These are phyloP conservation scores for Taeniopygia guttata DNA, from an alignment of 2,797 vertebrate species.

Conservation along the genomic window DNA sequence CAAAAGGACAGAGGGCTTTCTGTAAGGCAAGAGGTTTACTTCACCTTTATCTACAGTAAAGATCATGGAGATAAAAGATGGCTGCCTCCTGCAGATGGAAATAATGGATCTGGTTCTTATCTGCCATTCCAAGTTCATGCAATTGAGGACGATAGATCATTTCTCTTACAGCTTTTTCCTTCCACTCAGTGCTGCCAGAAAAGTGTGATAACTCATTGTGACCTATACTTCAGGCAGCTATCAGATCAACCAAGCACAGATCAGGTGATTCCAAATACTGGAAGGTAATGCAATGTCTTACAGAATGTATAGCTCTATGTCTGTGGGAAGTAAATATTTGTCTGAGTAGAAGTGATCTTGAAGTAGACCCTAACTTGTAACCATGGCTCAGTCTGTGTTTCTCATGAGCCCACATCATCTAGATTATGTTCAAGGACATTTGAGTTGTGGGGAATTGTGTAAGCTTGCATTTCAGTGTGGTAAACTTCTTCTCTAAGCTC, in stretches of 20 bases:
- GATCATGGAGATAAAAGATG: neutral
- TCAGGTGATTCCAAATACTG: neutral
- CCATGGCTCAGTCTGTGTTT: neutral
- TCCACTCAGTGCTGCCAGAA: slow-evolving; percentile 5
- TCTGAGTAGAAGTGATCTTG: neutral
- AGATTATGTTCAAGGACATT: neutral
- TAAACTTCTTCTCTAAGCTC: neutral
- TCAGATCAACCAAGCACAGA: slow-evolving; percentile 15
- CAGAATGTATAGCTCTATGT: neutral
- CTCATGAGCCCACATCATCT: neutral
- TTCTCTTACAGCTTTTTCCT: slow-evolving; percentile 10
- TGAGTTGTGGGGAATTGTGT: neutral
- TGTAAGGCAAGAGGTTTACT: slow-evolving; percentile 8
- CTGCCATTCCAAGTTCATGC: slow-evolving; percentile 7
- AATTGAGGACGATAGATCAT: neutral
- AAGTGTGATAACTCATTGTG: slow-evolving; percentile 26
- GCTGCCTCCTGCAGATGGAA: slow-evolving; percentile 1
- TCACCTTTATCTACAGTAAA: slow-evolving; percentile 2
- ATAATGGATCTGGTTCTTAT: slow-evolving; percentile 20
- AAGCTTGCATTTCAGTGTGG: neutral
- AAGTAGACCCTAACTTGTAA: neutral
- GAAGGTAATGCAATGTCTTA: neutral
- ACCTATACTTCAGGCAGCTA: slow-evolving; percentile 1
- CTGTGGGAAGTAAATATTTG: slow-evolving; percentile 29
- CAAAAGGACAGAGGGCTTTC: neutral